These are phyloP conservation scores for Dioctria rufipes DNA, from an alignment of 2,888 invertebrate species.

Conservation along the genomic window DNA sequence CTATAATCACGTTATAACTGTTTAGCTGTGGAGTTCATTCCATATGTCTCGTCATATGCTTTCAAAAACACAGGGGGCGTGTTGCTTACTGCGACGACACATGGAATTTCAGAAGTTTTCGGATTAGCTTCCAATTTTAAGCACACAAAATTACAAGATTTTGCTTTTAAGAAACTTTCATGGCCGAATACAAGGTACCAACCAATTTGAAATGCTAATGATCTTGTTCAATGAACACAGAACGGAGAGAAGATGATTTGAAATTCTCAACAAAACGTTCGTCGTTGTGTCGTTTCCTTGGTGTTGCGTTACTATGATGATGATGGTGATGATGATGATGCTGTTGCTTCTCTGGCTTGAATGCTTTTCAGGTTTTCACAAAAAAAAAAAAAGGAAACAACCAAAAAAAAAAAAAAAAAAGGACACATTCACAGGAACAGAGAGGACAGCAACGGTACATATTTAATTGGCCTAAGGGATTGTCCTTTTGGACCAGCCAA, in stretches of 20 bases:
- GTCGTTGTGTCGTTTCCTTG: background rate
- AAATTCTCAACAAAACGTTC: background rate
- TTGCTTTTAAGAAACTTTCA: conserved; percentile 48
- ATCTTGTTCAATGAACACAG: conserved; percentile 45
- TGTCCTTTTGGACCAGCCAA: conserved; percentile 17
- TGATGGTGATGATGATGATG: background rate
- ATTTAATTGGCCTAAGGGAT: conserved; percentile 41
- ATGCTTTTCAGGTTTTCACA: background rate
- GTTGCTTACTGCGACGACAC: conserved; percentile 1
- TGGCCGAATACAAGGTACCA: conserved; percentile 23
- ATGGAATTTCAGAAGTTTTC: conserved; percentile 47
- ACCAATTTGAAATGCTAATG: conserved; percentile 42
- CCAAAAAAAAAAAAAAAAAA: background rate
- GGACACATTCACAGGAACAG: background rate
- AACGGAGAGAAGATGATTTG: background rate
- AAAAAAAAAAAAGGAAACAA: background rate
- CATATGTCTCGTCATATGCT: conserved; percentile 14
- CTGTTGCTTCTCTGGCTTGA: background rate
- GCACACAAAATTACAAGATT: conserved; percentile 46
- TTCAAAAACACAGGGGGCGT: conserved; percentile 3
- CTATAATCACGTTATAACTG: conserved; percentile 45
- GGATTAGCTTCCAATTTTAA: conserved; percentile 49
- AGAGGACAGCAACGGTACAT: conserved; percentile 27
- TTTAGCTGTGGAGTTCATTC: conserved; percentile 29
- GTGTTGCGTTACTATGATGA: background rate